phyloP scores from a whole-genome alignment of 2,888 invertebrate genomes.

The Ectemnius cavifrons region DNA sequence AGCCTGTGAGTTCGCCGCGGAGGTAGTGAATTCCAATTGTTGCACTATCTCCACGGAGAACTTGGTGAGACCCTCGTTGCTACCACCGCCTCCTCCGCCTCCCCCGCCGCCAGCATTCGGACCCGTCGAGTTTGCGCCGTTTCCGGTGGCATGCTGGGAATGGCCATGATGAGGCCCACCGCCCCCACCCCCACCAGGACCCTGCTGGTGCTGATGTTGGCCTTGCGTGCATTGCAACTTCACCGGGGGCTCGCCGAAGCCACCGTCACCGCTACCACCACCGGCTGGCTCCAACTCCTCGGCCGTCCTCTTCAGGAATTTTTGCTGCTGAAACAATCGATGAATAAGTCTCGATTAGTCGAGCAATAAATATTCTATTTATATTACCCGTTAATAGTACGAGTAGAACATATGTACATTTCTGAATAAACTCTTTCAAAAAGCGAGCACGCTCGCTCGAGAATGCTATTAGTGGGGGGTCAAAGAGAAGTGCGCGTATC shows the following conservation, averaged over 20 bases:
- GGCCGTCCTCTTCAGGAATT: slow-evolving; percentile 87
- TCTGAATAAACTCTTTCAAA: background rate
- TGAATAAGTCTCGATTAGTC: background rate
- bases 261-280: slow-evolving; percentile 75
- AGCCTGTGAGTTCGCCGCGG: slow-evolving; percentile 91
- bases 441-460: slow-evolving; percentile 3
- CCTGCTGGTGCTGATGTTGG: slow-evolving; percentile 76
- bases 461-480: slow-evolving; percentile 32
- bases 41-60: slow-evolving; percentile 96
- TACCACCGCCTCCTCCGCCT: slow-evolving; percentile 67
- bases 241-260: slow-evolving; percentile 87
- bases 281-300: slow-evolving; percentile 82
- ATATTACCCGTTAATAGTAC: background rate
- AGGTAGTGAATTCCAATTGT: slow-evolving; percentile 93
- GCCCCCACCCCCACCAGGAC: slow-evolving; percentile 67
- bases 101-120: slow-evolving; percentile 66
- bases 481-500: slow-evolving; percentile 29
- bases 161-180: slow-evolving; percentile 68
- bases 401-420: background rate
- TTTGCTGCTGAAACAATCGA: slow-evolving; percentile 86
- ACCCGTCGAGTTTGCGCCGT: slow-evolving; percentile 64
- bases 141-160: slow-evolving; percentile 68
- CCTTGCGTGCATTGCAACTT: slow-evolving; percentile 84
- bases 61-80: slow-evolving; percentile 81
- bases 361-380: background rate